Base-by-base conservation (phyloP, 1,140 invertebrate species). In the Delia radicum region DNA sequence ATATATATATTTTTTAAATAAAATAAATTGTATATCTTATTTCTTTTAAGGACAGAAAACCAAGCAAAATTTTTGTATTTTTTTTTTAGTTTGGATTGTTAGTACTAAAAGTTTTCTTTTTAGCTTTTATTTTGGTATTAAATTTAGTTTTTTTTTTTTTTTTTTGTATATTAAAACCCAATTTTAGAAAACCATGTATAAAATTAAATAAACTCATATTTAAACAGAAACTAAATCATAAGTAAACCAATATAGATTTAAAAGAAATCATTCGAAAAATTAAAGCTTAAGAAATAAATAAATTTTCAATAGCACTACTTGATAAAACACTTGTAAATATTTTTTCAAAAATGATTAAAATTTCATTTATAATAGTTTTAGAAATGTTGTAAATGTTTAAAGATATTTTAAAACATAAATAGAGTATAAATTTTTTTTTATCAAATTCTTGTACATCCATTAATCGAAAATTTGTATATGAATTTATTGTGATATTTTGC, bases 21-120 rank as follows among this genome's bases (percentile, higher is more conserved):
- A 69, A 75, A n/a, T n/a, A n/a, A 28, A 74, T 71, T 80, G 21
- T 27, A 55, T 29, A n/a, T 69, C 21, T n/a, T 15, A 18, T 42
- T 72, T 72, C 24, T 12, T 46, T 42, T 72, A 13, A 77, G 76
- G 78, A 78, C 76, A 77, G 78, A 78, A 78, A 78, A 78, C 78
- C 78, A 78, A 78, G 78, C 78, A 78, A 78, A 75, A 65, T 78
- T 13, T 75, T 75, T 46, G 46, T 55, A 37, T 3, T 73, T 72
- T 33, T 42, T 55, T n/a, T 27, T 37, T 29, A 37, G 1, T 55
- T 31, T n/a, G n/a, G n/a, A n/a, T n/a, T n/a, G n/a, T 33, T 63
- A 18, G 29, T 29, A 62, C 26, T 42, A 63, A n/a, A 42, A 29
- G 48, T 63, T 76, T 63, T 65, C 33, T 46, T 29, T 69, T n/a